These are phyloP conservation scores for Cerastis rubricosa DNA, from an alignment of 2,888 invertebrate genomes.

Conservation along the genomic window DNA sequence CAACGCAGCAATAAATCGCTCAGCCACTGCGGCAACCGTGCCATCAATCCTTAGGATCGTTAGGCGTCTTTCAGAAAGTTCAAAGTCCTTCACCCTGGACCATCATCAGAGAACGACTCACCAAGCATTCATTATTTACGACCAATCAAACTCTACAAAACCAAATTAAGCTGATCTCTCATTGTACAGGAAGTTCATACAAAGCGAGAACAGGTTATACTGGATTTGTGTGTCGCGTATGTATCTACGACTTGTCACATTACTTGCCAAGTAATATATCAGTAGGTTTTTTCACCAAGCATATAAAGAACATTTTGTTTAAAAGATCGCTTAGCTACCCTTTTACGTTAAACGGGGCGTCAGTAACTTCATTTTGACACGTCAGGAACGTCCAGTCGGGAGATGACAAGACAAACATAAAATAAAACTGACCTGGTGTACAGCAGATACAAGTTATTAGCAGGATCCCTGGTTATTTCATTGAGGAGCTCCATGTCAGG, in stretches of 20 bases:
- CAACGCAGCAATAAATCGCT: no score
- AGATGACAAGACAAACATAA: background rate
- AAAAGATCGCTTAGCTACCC: background rate
- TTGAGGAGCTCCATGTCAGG: slow-evolving; percentile 69
- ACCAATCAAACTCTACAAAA: background rate
- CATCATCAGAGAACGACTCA: background rate
- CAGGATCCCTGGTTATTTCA: slow-evolving; percentile 72
- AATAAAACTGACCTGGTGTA: slow-evolving; percentile 70
- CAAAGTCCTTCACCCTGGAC: background rate
- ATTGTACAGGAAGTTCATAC: no score
- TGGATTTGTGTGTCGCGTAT: no score
- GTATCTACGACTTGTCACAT: background rate
- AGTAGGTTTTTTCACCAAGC: no score
- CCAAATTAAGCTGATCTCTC: no score
- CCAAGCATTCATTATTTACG: background rate
- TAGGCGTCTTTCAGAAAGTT: background rate
- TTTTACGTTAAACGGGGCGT: background rate
- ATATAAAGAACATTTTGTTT: no score
- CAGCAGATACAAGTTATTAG: slow-evolving; percentile 71
- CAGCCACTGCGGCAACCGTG: no score
- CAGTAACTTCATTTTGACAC: background rate
- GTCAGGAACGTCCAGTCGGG: accelerated
- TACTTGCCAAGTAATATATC: no score
- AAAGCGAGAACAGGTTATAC: no score
- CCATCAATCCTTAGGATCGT: background rate